Base-by-base conservation (phyloP, 2,888 invertebrate species). In the Auanema freiburgensis region DNA sequence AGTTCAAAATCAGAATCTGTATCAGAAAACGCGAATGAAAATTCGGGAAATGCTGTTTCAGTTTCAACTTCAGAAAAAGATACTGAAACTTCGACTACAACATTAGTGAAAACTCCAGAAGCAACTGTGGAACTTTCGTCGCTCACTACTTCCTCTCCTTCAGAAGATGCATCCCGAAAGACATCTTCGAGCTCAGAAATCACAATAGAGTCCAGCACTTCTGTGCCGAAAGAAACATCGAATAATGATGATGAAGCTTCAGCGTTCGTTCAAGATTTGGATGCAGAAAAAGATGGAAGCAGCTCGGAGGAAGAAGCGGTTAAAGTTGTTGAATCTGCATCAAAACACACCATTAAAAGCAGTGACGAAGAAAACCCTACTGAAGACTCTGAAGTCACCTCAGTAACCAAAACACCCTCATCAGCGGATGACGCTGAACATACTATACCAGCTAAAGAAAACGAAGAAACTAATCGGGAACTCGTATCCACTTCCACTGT, bases 1-100 rank as follows among this genome's bases (percentile, higher is more conserved):
- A 12, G 65, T 1, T 40, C 24, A 24, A 68, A 56, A 56, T 42
- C 42, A 10, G 53, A 14, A 6, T 42, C 46, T 10, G 42, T 49
- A 10, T 65, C 59, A 6, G 59, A 56, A n/a, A 52, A 53, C 8
- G 4, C 11, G 18, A 23, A n/a, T 12, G 44, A 53, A 2, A 49
- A 59, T 14, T 2, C 40, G 2, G 57, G 64, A 14, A 63, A 60
- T 51, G 64, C 57, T 12, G 50, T 54, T 23, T 50, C 64, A 3
- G 56, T 67, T 10, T 51, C 62, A 46, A 57, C 62, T 8, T 54
- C 65, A 6, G 65, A 54, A 1, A 52, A 57, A 51, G 52, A 60
- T 42, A 33, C 40, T 2, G 67, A 68, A 40, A 18, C 61, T 11
- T 41, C 69, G 0, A 54, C 59, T 0, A 25, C 0, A 40, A 11